phyloP scores from a whole-genome alignment of 2,113 vertebrate genomes.

The Dromaius novaehollandiae region DNA sequence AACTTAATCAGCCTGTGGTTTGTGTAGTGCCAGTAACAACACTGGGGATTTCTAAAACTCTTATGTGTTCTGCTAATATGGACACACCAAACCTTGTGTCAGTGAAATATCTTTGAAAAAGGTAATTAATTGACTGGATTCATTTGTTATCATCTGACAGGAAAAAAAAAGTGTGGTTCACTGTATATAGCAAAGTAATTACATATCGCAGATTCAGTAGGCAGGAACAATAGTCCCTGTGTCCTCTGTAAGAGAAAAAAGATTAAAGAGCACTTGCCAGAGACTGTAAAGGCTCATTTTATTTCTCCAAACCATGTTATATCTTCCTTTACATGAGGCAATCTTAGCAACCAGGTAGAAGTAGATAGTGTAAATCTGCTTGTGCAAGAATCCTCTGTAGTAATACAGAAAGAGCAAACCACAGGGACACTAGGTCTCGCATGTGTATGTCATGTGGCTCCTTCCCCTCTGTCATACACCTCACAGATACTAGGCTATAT shows the following conservation, averaged over 20 bases:
- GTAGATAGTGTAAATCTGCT: background rate
- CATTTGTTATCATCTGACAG: background rate
- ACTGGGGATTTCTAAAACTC: background rate
- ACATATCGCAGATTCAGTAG: rapidly evolving
- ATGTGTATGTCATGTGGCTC: rapidly evolving
- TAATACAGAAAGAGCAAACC: background rate
- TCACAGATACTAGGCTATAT: background rate
- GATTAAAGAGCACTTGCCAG: background rate
- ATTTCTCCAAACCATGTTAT: background rate
- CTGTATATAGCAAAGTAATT: background rate
- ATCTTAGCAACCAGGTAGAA: background rate
- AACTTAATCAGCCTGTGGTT: background rate
- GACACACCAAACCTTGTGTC: background rate
- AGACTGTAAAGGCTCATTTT: background rate
- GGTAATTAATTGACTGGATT: background rate
- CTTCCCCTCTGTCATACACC: no score
- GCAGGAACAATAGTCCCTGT: background rate
- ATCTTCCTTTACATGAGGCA: background rate
- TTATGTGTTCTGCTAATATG: background rate
- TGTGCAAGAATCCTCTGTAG: background rate
- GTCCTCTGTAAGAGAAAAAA: background rate
- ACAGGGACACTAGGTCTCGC: background rate
- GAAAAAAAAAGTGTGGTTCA: background rate
- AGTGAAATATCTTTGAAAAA: background rate
- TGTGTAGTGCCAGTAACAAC: background rate